These are phyloP conservation scores for Tachysurus vachellii DNA, from an alignment of 2,113 vertebrate genomes.

Conservation along the genomic window DNA sequence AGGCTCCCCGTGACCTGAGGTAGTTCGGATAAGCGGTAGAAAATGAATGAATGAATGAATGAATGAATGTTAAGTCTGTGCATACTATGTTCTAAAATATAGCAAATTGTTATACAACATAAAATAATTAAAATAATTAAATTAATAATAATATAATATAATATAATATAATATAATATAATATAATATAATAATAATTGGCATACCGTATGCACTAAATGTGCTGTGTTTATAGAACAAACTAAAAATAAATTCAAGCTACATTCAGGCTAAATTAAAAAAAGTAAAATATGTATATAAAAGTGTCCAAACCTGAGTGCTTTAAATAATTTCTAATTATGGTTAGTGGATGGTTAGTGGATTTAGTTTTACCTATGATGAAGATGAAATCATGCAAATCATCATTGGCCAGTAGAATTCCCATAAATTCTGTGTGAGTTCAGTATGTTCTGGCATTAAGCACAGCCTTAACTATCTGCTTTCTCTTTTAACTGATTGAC, in stretches of 20 bases:
- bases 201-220: not conserved
- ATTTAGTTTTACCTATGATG: not conserved
- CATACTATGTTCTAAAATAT: not conserved
- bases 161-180: not conserved
- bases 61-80: no score
- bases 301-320: not conserved
- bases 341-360: not conserved
- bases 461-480: slow-evolving; percentile 62
- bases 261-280: not conserved
- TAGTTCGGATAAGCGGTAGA: no score
- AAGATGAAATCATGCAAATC: not conserved
- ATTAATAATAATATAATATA: not conserved
- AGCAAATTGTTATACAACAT: not conserved
- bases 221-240: not conserved
- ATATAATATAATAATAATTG: no score
- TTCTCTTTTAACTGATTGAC: slow-evolving; percentile 66
- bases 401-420: not conserved
- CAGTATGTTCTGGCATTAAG: not conserved
- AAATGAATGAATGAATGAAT: no score
- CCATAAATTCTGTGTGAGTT: not conserved
- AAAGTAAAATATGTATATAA: not conserved
- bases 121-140: not conserved
- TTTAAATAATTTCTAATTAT: not conserved
- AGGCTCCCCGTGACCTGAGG: no score
- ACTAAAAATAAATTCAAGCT: not conserved